phyloP scores from a whole-genome alignment of 2,888 invertebrate species.

The Orgyia antiqua region DNA sequence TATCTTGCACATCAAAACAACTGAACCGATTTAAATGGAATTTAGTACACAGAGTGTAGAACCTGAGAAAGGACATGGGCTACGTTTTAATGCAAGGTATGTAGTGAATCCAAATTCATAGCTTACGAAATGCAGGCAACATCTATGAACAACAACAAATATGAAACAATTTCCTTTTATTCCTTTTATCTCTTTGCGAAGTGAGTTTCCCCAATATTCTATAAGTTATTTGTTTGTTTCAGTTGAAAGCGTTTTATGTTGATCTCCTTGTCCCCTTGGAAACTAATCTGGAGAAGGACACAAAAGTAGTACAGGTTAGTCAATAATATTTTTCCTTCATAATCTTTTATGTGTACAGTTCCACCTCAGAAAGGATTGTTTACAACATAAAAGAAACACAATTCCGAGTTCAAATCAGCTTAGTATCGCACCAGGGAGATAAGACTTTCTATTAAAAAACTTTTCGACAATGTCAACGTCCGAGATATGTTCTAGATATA shows the following conservation, averaged over 20 bases:
- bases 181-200: conserved; percentile 17
- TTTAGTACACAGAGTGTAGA: too few relatives aligned
- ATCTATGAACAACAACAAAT: too few relatives aligned
- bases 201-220: conserved; percentile 28
- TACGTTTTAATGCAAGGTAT: too few relatives aligned
- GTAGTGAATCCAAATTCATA: too few relatives aligned
- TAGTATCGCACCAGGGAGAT: conserved; percentile 41
- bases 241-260: conserved; percentile 96
- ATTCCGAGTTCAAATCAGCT: conserved; percentile 44
- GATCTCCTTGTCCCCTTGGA: conserved; percentile 95
- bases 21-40: too few relatives aligned
- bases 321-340: conserved; percentile 44
- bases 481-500: conserved; percentile 10
- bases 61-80: too few relatives aligned
- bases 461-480: conserved; percentile 31
- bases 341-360: conserved; percentile 44
- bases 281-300: conserved; percentile 95
- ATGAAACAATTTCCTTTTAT: conserved; percentile 8
- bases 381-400: conserved; percentile 40
- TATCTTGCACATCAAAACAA: too few relatives aligned
- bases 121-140: too few relatives aligned
- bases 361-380: conserved; percentile 46
- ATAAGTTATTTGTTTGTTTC: conserved; percentile 50
- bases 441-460: conserved; percentile 60
- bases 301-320: conserved; percentile 92